phyloP scores from a whole-genome alignment of 2,888 invertebrate species.

The Napeogenes sylphis region DNA sequence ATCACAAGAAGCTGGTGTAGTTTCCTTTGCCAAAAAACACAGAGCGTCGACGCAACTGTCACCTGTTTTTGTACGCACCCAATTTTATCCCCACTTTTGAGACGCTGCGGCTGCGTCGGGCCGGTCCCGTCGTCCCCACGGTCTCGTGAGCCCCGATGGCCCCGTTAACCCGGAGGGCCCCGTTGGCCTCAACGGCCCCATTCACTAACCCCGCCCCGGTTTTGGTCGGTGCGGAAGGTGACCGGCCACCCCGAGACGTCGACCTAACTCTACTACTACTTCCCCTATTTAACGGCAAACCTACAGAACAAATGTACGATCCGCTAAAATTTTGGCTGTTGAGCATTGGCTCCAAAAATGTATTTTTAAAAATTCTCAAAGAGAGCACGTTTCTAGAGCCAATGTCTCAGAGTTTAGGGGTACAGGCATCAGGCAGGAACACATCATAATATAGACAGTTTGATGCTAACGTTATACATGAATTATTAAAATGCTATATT shows the following conservation, averaged over 20 bases:
- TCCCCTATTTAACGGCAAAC: constrained; percentile 81
- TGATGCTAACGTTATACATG: constrained; percentile 5
- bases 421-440: constrained; percentile 66
- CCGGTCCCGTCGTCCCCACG: constrained; percentile 51
- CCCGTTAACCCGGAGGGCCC: constrained; percentile 35
- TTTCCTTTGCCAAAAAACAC: constrained; percentile 41
- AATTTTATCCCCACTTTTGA: constrained; percentile 76
- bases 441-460: constrained; percentile 36
- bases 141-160: constrained; percentile 18
- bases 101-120: constrained; percentile 70
- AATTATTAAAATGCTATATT: constrained; percentile 1
- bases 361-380: neutral
- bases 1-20: constrained; percentile 24
- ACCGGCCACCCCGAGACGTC: constrained; percentile 68
- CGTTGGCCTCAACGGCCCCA: constrained; percentile 38
- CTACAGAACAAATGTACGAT: constrained; percentile 68
- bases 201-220: constrained; percentile 41
- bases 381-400: constrained; percentile 13
- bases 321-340: constrained; percentile 35
- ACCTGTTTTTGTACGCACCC: constrained; percentile 66
- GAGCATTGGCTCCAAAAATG: constrained; percentile 28
- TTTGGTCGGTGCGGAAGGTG: constrained; percentile 69
- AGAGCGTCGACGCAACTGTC: constrained; percentile 74
- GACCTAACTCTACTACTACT: constrained; percentile 79
- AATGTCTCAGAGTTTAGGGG: constrained; percentile 31